Base-by-base conservation (phyloP, 2,113 vertebrate species). In the Isichthys henryi region DNA sequence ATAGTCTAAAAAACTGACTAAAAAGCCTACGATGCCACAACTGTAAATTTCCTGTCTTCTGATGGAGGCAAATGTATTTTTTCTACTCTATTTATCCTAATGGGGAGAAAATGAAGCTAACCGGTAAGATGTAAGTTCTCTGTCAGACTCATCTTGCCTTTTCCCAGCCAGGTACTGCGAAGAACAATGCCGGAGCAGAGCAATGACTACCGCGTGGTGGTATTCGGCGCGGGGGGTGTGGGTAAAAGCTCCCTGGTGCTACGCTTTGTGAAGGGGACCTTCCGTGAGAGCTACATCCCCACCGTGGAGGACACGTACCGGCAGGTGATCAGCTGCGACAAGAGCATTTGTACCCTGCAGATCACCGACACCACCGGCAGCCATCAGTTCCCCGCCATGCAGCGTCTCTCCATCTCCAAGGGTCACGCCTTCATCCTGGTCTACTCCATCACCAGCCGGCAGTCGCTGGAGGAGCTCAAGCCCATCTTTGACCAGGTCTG, bases 401-500 rank as follows among this genome's bases (percentile, higher is more conserved):
- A 89, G 52, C 88, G 88, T 19, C 88, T 89, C 35, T 89, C 88
- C 35, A 89, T 89, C 52, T 85, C 80, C 77, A 89, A 89, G 80
- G 88, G 88, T 80, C 88, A 89, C 43, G 88, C 88, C 50, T 89
- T 89, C 88, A 89, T 89, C 88, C 88, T 89, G 77, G 88, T 89
- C 88, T 89, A 89, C 88, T 89, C 88, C 88, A 19, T 89, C 39
- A 89, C 88, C 77, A 89, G 88, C 88, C 52, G 77, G 39, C 88
- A 89, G 88, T 89, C 88, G 3, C 88, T 89, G 52, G 88, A 89
- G 80, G 88, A 89, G 88, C 95, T 97, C 95, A 94, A 94, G 84
- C 96, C 96, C 92, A 97, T 97, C 95, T 96, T 97, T 93, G 92
- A 96, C 93, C 96, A 96, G 93, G 96, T 97, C 23, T 92, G 96